Percentiles rank a stretch among this genome's conserved stretches.
phyloP scores from a whole-genome alignment of 2,113 vertebrate species.

The Erythrocebus patas region DNA sequence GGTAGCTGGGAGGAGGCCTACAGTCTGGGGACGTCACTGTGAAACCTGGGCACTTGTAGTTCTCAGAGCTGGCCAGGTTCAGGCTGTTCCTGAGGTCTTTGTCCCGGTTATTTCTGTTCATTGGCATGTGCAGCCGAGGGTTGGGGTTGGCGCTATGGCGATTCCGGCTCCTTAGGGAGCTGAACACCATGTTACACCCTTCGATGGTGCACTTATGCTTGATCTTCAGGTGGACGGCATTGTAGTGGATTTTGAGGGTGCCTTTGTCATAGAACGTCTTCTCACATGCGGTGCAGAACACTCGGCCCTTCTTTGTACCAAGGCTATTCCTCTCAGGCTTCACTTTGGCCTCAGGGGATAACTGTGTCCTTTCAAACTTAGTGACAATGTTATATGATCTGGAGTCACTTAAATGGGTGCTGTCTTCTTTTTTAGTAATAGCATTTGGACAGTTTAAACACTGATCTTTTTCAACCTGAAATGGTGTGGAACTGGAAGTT shows the following conservation, averaged over 20 bases:
- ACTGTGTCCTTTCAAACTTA: conserved; percentile 88
- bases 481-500: conserved; percentile 82
- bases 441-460: conserved; percentile 79
- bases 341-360: conserved; percentile 89
- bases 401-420: conserved; percentile 88
- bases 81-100: conserved; percentile 90
- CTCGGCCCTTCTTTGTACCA: conserved; percentile 93
- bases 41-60: conserved; percentile 85
- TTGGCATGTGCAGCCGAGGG: conserved; percentile 97
- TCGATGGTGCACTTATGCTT: conserved; percentile 98
- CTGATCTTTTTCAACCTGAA: conserved; percentile 85
- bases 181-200: conserved; percentile 99
- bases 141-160: conserved; percentile 98
- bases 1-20: conserved; percentile 86
- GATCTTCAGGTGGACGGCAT: conserved; percentile 98
- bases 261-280: conserved; percentile 99
- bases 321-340: conserved; percentile 86
- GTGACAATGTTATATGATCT: conserved; percentile 87
- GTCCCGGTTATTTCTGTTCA: conserved; percentile 97
- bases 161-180: conserved; percentile 95
- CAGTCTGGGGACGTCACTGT: conserved; percentile 80
- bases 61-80: conserved; percentile 82
- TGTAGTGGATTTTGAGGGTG: conserved; percentile 98
- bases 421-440: conserved; percentile 88
- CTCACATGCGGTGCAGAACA: conserved; percentile 96